phyloP scores from a whole-genome alignment of 2,113 vertebrate species.

The Periophthalmus modestus region DNA sequence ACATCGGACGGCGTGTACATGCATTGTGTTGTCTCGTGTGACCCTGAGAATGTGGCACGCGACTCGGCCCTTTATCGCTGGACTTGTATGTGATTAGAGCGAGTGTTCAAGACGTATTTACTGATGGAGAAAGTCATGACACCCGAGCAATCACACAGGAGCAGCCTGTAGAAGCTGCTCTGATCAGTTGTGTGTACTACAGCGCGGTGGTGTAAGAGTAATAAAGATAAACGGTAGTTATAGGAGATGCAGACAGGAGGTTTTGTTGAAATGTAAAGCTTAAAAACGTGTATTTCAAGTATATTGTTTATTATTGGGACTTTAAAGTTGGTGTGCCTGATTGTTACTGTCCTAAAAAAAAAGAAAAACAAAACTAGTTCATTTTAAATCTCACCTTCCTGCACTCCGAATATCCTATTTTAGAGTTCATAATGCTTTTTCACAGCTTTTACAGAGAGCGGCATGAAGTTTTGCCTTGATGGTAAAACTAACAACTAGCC shows the following conservation, averaged over 20 bases:
- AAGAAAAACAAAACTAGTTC: too few relatives aligned
- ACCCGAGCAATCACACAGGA: neutral
- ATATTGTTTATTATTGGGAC: too few relatives aligned
- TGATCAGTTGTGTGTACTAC: neutral
- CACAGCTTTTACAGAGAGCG: too few relatives aligned
- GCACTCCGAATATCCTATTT: too few relatives aligned
- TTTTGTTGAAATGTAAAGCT: too few relatives aligned
- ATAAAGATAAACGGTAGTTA: neutral
- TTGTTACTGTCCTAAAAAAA: too few relatives aligned
- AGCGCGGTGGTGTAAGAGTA: neutral
- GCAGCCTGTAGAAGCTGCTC: neutral
- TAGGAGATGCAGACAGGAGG: neutral
- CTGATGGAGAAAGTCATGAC: conserved; percentile 2
- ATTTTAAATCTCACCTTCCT: too few relatives aligned
- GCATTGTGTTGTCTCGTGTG: conserved; percentile 21
- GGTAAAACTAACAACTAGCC: too few relatives aligned
- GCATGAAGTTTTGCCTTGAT: too few relatives aligned
- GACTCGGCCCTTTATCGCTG: conserved; percentile 11
- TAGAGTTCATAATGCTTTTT: too few relatives aligned
- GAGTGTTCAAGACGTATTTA: neutral
- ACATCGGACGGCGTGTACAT: conserved; percentile 49
- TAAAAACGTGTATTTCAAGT: too few relatives aligned
- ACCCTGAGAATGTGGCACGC: conserved; percentile 38
- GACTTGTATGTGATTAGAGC: conserved; percentile 8
- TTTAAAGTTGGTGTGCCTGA: too few relatives aligned